These are phyloP conservation scores for Sylvicola cinctus DNA, from an alignment of 2,888 invertebrate species.

Conservation along the genomic window DNA sequence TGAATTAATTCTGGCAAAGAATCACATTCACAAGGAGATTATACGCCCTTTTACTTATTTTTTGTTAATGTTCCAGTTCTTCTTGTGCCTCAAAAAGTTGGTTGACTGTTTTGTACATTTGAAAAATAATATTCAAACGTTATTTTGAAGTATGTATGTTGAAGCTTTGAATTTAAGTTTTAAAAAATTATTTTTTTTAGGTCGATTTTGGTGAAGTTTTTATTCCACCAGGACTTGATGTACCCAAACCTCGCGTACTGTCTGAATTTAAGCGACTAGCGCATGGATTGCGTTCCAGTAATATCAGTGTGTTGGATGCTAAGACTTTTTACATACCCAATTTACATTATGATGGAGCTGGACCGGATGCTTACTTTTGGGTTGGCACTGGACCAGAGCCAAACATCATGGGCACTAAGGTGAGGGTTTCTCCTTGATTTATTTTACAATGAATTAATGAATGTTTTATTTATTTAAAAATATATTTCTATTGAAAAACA, in stretches of 20 bases:
- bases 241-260: slow-evolving; percentile 59
- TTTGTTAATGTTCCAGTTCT: too few relatives aligned
- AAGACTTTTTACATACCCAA: slow-evolving; percentile 85
- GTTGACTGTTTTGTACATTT: too few relatives aligned
- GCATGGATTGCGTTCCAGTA: slow-evolving; percentile 75
- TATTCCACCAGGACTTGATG: slow-evolving; percentile 51
- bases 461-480: too few relatives aligned
- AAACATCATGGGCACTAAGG: slow-evolving; percentile 60
- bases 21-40: too few relatives aligned
- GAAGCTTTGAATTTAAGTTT: slow-evolving; percentile 6
- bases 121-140: too few relatives aligned
- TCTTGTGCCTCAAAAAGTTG: too few relatives aligned
- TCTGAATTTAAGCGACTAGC: slow-evolving; percentile 74
- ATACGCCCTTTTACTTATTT: too few relatives aligned
- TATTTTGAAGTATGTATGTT: too few relatives aligned
- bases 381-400: slow-evolving; percentile 78
- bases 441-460: too few relatives aligned
- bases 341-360: slow-evolving; percentile 78
- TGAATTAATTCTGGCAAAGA: too few relatives aligned
- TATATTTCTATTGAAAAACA: too few relatives aligned
- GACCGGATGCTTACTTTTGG: slow-evolving; percentile 87
- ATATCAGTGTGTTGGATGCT: slow-evolving; percentile 76
- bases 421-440: slow-evolving; percentile 11
- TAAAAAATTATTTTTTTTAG: slow-evolving; percentile 31
- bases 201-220: slow-evolving; percentile 77